Evolutionary conservation across 1,140 invertebrate species (phyloP).

Genomic region (Nasonia giraulti): DNA sequence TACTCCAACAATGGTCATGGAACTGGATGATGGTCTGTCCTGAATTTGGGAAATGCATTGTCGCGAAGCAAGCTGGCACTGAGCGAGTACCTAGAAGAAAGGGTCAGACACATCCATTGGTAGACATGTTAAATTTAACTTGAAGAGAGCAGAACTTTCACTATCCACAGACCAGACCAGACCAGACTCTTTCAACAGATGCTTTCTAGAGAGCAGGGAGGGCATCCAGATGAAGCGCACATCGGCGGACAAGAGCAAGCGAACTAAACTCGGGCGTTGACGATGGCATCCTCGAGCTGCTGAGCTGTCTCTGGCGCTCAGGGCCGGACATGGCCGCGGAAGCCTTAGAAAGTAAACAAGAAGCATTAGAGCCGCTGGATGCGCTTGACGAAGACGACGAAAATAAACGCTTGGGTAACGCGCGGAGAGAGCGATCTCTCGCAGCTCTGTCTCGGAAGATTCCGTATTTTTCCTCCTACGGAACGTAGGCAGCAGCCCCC

Average conservation of each 20-base stretch:
- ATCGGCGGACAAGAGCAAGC: neutral
- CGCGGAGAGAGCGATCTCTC: neutral
- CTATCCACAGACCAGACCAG: neutral
- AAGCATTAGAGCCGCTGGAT: slow-evolving; percentile 23
- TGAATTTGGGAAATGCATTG: neutral
- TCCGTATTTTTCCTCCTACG: slow-evolving; percentile 36
- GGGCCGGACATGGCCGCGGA: slow-evolving; percentile 21
- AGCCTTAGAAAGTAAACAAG: slow-evolving; percentile 50
- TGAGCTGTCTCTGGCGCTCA: neutral
- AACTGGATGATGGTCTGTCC: neutral
- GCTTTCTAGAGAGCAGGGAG: neutral
- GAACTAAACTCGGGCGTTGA: neutral
- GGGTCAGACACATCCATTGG: slow-evolving; percentile 2
- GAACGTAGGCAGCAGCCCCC: neutral
- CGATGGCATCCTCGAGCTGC: neutral
- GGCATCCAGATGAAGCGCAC: neutral
- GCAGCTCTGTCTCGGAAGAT: neutral
- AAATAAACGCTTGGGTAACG: slow-evolving; percentile 47
- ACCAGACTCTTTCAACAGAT: neutral
- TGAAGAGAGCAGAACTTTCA: slow-evolving; percentile 10
- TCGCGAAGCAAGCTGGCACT: neutral
- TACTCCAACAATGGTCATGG: neutral
- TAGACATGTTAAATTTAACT: slow-evolving; percentile 22
- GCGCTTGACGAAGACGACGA: slow-evolving; percentile 30
- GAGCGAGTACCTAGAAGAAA: neutral